phyloP scores from a whole-genome alignment of 2,113 vertebrate genomes.

The Elachura formosa region DNA sequence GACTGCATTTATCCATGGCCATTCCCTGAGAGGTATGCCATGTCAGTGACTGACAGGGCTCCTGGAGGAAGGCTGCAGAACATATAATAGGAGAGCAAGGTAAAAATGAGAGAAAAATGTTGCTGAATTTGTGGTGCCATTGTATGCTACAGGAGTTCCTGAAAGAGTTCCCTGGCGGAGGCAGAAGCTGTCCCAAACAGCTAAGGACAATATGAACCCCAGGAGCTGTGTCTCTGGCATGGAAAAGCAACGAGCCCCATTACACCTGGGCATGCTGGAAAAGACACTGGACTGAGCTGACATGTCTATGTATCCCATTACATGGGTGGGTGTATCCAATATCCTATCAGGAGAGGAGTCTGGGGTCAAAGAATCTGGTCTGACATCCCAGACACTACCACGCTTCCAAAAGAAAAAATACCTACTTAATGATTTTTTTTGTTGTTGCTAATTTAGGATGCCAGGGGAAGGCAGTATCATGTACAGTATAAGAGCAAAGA shows the following conservation, averaged over 20 bases:
- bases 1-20: neutral
- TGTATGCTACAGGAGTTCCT: neutral
- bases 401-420: neutral
- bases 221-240: neutral
- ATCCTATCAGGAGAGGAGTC: neutral
- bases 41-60: neutral
- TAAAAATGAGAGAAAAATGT: neutral
- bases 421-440: neutral
- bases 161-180: neutral
- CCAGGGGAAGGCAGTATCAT: neutral
- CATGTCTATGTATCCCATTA: neutral
- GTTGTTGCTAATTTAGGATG: neutral
- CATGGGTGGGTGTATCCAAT: neutral
- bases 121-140: neutral
- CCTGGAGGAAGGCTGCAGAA: neutral
- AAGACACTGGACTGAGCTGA: neutral
- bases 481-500: neutral
- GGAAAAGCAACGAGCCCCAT: neutral
- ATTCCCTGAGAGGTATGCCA: neutral
- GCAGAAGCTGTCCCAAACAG: neutral
- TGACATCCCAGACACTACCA: neutral
- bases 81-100: neutral
- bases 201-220: neutral
- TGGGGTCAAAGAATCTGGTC: neutral
- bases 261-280: neutral